Evolutionary conservation across 1,140 invertebrate genomes (phyloP).

Genomic region (Musca domestica): DNA sequence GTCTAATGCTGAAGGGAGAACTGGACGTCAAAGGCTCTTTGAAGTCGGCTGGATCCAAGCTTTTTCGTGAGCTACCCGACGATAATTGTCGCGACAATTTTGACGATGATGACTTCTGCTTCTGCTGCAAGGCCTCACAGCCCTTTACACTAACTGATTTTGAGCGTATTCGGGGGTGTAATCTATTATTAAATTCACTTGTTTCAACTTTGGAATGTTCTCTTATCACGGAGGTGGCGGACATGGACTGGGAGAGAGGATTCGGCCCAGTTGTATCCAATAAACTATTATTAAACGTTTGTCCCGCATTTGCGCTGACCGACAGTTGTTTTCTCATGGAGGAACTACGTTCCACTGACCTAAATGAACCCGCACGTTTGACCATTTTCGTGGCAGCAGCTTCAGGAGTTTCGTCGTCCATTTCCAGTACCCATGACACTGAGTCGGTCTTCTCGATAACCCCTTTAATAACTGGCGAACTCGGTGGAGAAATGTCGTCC

Average conservation of each 20-base stretch:
- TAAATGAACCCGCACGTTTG: slow-evolving; percentile 58
- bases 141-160: slow-evolving; percentile 38
- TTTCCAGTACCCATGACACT: slow-evolving; percentile 78
- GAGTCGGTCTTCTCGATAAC: slow-evolving; percentile 80
- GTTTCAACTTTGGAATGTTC: slow-evolving; percentile 31
- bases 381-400: slow-evolving; percentile 62
- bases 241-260: slow-evolving; percentile 59
- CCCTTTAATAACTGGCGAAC: slow-evolving; percentile 69
- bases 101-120: slow-evolving; percentile 15
- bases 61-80: slow-evolving; percentile 20
- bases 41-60: slow-evolving; percentile 24
- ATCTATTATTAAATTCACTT: slow-evolving; percentile 24
- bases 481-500: slow-evolving; percentile 56
- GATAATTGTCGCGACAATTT: slow-evolving; percentile 22
- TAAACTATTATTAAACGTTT: slow-evolving; percentile 30
- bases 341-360: slow-evolving; percentile 49
- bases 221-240: slow-evolving; percentile 56
- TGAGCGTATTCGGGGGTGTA: slow-evolving; percentile 40
- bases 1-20: slow-evolving; percentile 39
- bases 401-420: slow-evolving; percentile 68
- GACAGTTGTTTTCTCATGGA: slow-evolving; percentile 53
- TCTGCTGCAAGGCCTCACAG: neutral
- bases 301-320: slow-evolving; percentile 35
- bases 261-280: slow-evolving; percentile 38
- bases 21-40: slow-evolving; percentile 36